Conservation (phyloP, 1,140 invertebrate genomes). For the Mercenaria mercenaria region DNA sequence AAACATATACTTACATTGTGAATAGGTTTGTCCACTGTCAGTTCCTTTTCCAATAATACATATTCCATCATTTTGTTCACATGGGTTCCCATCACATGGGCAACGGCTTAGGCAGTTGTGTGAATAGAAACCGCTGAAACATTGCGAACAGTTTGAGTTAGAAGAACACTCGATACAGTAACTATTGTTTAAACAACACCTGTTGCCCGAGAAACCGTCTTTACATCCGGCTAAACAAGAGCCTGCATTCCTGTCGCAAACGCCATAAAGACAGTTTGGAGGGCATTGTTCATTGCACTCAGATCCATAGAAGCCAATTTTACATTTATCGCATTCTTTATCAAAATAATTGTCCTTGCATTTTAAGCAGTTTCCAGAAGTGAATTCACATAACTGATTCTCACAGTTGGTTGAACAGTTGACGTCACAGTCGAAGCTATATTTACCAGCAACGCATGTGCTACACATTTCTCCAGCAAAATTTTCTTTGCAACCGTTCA, state of each 20-base stretch:
- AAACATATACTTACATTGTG: too few relatives aligned
- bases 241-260: neutral
- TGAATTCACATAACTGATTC: neutral
- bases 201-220: neutral
- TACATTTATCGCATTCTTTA: neutral
- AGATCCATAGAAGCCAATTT: neutral
- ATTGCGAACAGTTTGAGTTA: neutral
- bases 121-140: too few relatives aligned
- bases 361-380: neutral
- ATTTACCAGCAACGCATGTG: neutral
- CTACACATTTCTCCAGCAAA: neutral
- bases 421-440: neutral
- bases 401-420: neutral
- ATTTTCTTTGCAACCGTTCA: neutral
- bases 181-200: neutral
- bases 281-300: neutral
- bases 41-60: too few relatives aligned
- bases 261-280: neutral
- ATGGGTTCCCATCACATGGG: too few relatives aligned
- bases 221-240: neutral
- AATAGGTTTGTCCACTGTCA: too few relatives aligned
- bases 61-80: too few relatives aligned
- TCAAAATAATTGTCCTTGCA: neutral
- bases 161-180: neutral
- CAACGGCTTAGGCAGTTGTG: too few relatives aligned